Evolutionary conservation across 2,113 vertebrate genomes (phyloP).

Genomic region (Mirounga angustirostris): DNA sequence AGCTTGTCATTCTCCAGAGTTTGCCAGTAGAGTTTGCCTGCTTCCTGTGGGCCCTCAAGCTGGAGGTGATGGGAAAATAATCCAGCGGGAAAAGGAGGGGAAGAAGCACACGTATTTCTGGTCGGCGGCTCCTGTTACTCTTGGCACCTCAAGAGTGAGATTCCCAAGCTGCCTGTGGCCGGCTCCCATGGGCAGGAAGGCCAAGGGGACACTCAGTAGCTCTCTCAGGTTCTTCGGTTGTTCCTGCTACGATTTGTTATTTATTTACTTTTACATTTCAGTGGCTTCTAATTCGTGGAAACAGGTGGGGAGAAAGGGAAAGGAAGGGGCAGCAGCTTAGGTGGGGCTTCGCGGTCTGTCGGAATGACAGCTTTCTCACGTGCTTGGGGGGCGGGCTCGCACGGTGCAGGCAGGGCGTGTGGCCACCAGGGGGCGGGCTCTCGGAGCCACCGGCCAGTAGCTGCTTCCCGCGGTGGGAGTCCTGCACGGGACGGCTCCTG

Average conservation of each 20-base stretch:
- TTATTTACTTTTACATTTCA: slow-evolving; percentile 45
- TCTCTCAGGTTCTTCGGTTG: neutral
- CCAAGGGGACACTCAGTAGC: neutral
- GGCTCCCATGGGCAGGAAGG: neutral
- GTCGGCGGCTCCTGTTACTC: neutral
- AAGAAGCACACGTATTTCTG: neutral
- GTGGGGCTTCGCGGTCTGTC: neutral
- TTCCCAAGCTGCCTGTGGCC: neutral
- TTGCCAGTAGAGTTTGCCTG: neutral
- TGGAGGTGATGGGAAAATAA: neutral
- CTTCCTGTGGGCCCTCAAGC: neutral
- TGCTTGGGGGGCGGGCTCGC: neutral
- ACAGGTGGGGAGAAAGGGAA: neutral
- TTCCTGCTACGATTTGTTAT: neutral
- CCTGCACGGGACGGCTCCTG: neutral
- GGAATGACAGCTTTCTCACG: neutral
- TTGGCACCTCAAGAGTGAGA: neutral
- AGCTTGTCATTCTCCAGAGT: neutral
- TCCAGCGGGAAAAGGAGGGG: neutral
- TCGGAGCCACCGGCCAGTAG: accelerated
- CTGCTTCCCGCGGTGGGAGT: neutral
- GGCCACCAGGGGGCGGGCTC: slow-evolving; percentile 58
- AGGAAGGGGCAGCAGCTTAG: neutral
- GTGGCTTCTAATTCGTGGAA: neutral
- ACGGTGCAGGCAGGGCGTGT: neutral